A percentile compares a stretch with the other conserved stretches of the same genome.
Evolutionary conservation across 2,888 invertebrate genomes (phyloP).

Genomic region (Elysia crispata): DNA sequence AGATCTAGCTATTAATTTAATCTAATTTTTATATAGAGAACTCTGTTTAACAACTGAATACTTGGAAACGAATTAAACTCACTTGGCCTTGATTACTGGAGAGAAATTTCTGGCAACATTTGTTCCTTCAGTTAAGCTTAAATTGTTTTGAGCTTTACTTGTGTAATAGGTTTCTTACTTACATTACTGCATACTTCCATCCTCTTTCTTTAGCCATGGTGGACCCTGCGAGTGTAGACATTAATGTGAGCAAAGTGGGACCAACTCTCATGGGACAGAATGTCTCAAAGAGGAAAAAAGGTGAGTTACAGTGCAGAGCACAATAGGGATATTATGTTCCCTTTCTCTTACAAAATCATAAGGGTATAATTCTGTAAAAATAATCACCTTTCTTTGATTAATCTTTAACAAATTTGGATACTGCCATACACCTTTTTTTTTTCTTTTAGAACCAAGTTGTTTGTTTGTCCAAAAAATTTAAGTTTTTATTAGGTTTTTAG

Average conservation of each 20-base stretch:
- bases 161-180: background rate
- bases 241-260: slow-evolving; percentile 66
- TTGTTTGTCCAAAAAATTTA: too few species aligned
- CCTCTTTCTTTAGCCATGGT: slow-evolving; percentile 63
- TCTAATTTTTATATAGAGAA: too few species aligned
- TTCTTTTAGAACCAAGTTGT: too few species aligned
- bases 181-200: background rate
- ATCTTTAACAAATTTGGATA: background rate
- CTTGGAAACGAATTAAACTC: too few species aligned
- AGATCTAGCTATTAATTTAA: too few species aligned
- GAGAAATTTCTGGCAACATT: too few species aligned
- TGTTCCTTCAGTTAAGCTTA: too few species aligned
- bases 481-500: background rate
- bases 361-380: background rate
- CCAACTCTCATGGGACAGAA: slow-evolving; percentile 58
- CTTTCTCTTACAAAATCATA: background rate
- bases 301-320: slow-evolving; percentile 36
- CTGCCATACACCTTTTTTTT: too few species aligned
- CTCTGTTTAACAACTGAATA: too few species aligned
- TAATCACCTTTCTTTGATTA: background rate
- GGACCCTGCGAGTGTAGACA: slow-evolving; percentile 73
- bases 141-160: background rate
- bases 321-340: background rate
- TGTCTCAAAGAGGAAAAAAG: slow-evolving; percentile 52
- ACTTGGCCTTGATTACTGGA: too few species aligned